Evolutionary conservation across 92 coral and sea anemone species (phyloP).

Genomic region (Parazoanthus swiftii): DNA sequence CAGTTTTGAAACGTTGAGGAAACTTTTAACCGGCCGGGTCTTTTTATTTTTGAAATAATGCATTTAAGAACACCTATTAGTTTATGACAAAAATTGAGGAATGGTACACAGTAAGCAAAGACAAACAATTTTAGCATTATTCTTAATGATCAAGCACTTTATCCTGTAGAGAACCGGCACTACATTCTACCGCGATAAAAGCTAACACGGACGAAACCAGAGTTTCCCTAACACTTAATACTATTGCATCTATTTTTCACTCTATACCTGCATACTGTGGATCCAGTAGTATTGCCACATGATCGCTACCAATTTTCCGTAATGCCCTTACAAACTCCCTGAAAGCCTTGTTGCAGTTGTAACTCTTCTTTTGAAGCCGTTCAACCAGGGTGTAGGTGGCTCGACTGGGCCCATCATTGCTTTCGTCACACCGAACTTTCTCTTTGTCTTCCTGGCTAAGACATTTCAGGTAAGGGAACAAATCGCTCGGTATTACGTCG

Average conservation of each 20-base stretch:
- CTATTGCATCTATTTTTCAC: neutral
- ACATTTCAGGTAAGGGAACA: slow-evolving; percentile 56
- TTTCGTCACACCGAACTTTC: slow-evolving; percentile 44
- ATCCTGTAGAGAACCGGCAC: too few relatives aligned
- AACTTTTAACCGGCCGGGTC: too few relatives aligned
- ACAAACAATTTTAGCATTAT: neutral
- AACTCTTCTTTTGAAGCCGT: slow-evolving; percentile 57
- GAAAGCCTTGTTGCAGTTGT: slow-evolving; percentile 48
- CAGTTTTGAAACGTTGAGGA: too few relatives aligned
- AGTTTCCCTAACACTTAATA: neutral
- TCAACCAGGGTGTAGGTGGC: slow-evolving; percentile 64
- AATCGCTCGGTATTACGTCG: slow-evolving; percentile 56
- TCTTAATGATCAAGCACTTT: neutral
- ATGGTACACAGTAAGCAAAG: neutral
- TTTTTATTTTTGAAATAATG: neutral
- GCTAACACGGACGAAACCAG: neutral
- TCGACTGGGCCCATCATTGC: slow-evolving; percentile 45
- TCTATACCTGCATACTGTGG: slow-evolving; percentile 41
- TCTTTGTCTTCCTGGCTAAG: slow-evolving; percentile 60
- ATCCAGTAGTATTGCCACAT: slow-evolving; percentile 78
- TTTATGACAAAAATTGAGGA: neutral
- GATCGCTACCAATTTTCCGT: slow-evolving; percentile 63
- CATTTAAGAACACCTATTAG: neutral
- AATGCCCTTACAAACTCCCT: slow-evolving; percentile 68
- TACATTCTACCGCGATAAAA: neutral